Conservation (phyloP, 2,113 vertebrate genomes). For the Burhinus oedicnemus region DNA sequence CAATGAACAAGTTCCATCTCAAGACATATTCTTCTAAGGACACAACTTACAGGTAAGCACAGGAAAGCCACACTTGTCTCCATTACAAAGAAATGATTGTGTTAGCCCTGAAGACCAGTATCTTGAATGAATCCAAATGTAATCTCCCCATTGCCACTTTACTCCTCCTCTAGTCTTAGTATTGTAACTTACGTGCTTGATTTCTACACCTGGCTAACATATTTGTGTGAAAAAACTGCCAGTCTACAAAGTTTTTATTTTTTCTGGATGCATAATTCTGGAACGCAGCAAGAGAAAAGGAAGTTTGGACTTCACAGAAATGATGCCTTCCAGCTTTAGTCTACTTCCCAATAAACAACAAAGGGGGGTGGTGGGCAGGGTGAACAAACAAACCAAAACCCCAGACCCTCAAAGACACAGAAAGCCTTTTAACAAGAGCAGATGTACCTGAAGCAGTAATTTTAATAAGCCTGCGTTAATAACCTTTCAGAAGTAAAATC, state of each 20-base stretch:
- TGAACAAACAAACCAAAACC: neutral
- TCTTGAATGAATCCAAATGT: neutral
- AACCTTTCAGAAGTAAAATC: neutral
- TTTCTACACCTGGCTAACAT: slow-evolving; percentile 29
- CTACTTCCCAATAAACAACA: neutral
- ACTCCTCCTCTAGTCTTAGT: neutral
- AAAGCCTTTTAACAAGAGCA: neutral
- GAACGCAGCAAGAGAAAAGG: neutral
- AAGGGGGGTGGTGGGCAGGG: accelerated
- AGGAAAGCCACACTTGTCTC: neutral
- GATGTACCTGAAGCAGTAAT: neutral
- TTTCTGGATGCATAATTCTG: neutral
- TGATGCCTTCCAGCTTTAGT: neutral
- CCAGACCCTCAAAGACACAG: neutral
- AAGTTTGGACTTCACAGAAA: neutral
- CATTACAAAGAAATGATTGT: neutral
- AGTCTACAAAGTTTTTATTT: neutral
- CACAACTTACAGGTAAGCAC: neutral
- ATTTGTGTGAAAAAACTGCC: neutral
- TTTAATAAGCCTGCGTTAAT: neutral
- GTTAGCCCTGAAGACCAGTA: neutral
- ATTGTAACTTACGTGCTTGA: neutral
- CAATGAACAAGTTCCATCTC: neutral
- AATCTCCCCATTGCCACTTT: neutral
- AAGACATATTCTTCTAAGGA: neutral